Evolutionary conservation across 35 echinoderm and acorn worm genomes (phyloP).

Genomic region (Patiria miniata): DNA sequence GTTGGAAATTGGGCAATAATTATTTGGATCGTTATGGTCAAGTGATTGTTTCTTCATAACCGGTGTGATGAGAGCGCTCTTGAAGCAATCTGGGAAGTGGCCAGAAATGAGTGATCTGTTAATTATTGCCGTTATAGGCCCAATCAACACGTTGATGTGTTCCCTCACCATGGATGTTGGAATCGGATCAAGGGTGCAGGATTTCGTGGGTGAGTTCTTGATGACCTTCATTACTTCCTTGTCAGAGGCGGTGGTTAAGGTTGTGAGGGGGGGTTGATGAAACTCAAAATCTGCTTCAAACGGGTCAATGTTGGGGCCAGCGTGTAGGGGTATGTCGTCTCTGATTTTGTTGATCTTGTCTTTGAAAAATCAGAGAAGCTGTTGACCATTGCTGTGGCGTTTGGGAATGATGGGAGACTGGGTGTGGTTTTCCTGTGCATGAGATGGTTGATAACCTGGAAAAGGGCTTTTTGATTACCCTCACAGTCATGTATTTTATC

Average conservation of each 20-base stretch:
- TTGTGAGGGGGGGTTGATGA: not conserved
- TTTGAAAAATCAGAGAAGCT: not conserved
- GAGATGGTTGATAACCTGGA: not conserved
- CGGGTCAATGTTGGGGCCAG: not conserved
- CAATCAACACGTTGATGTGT: not conserved
- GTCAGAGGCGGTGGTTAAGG: not conserved
- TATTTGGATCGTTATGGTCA: conserved; percentile 36
- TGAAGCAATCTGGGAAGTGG: conserved; percentile 20
- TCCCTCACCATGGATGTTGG: conserved; percentile 35
- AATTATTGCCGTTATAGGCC: not conserved
- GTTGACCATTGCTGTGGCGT: not conserved
- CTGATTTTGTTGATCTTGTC: too few relatives aligned
- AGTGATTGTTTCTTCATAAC: conserved; percentile 55
- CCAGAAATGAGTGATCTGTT: not conserved
- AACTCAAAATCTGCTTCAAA: not conserved
- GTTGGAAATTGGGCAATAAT: too few relatives aligned
- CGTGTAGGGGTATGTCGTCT: too few relatives aligned
- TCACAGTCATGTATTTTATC: conserved; percentile 17
- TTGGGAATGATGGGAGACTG: not conserved
- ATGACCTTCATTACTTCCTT: not conserved
- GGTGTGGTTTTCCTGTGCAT: not conserved
- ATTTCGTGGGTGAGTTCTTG: conserved; percentile 10
- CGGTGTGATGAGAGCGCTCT: conserved; percentile 42
- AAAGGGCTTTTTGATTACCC: not conserved
- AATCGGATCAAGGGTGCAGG: conserved; percentile 34